A percentile compares a stretch with the other conserved stretches of the same genome.
Evolutionary conservation across 2,113 vertebrate species (phyloP).

Genomic region (Otis tarda): DNA sequence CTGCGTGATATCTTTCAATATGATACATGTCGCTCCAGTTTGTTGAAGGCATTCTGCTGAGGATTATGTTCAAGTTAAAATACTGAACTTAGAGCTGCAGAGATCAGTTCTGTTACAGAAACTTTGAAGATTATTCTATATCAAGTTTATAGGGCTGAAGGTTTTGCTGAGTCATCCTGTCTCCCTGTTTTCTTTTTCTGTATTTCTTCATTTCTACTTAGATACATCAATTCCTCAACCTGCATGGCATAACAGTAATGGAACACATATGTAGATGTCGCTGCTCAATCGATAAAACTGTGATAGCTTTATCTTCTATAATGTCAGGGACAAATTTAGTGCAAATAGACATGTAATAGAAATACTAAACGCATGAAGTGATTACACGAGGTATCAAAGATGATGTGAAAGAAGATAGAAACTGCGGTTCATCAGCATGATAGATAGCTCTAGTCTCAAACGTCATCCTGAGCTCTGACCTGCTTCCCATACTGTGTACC

Average conservation of each 20-base stretch:
- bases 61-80: neutral
- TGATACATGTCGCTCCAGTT: neutral
- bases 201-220: neutral
- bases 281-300: neutral
- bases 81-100: neutral
- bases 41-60: neutral
- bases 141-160: neutral
- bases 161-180: neutral
- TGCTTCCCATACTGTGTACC: neutral
- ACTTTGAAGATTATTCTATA: neutral
- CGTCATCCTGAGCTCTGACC: neutral
- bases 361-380: neutral
- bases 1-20: neutral
- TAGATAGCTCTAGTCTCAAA: neutral
- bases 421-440: accelerated
- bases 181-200: neutral
- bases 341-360: neutral
- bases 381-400: neutral
- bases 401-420: neutral
- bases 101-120: neutral
- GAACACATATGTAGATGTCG: neutral
- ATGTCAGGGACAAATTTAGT: neutral
- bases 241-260: neutral
- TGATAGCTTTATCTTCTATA: neutral
- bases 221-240: neutral